These are phyloP conservation scores for Cydia pomonella DNA, from an alignment of 1,140 invertebrate genomes.

Conservation along the genomic window DNA sequence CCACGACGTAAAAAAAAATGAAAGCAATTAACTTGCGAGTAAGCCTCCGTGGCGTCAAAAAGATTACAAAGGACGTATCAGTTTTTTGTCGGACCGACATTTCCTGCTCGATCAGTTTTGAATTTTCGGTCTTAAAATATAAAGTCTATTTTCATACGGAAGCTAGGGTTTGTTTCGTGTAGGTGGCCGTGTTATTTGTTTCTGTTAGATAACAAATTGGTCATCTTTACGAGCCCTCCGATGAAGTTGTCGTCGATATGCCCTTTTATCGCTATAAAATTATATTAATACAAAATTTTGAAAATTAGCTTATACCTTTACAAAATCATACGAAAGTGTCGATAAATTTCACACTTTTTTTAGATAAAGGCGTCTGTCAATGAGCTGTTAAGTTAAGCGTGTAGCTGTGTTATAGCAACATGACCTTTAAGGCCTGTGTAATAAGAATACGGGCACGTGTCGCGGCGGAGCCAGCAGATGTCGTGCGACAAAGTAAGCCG, in stretches of 20 bases:
- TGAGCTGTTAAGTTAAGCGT: conserved; percentile 26
- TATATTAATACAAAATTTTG: conserved; percentile 41
- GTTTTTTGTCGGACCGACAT: conserved; percentile 53
- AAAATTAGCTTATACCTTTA: not conserved
- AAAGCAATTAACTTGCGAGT: conserved; percentile 72
- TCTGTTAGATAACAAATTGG: conserved; percentile 72
- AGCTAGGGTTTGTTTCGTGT: conserved; percentile 38
- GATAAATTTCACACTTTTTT: conserved; percentile 63
- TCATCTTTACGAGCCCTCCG: conserved; percentile 62
- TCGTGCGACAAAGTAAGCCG: conserved; percentile 73
- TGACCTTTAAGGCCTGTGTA: conserved; percentile 39
- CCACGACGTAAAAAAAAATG: conserved; percentile 59
- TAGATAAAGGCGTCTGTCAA: conserved; percentile 54
- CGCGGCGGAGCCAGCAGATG: conserved; percentile 51
- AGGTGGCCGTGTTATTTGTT: conserved; percentile 72
- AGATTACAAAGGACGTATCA: conserved; percentile 77
- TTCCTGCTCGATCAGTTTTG: conserved; percentile 37
- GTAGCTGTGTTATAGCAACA: conserved; percentile 29
- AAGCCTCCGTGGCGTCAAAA: conserved; percentile 72
- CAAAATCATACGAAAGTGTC: conserved; percentile 33
- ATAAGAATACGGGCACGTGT: conserved; percentile 38
- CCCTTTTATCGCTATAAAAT: conserved; percentile 40
- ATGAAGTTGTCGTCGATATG: conserved; percentile 52
- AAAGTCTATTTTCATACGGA: conserved; percentile 41
- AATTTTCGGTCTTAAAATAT: conserved; percentile 39